These are phyloP conservation scores for Bathynomus jamesi DNA, from an alignment of 1,140 invertebrate species.

Conservation along the genomic window DNA sequence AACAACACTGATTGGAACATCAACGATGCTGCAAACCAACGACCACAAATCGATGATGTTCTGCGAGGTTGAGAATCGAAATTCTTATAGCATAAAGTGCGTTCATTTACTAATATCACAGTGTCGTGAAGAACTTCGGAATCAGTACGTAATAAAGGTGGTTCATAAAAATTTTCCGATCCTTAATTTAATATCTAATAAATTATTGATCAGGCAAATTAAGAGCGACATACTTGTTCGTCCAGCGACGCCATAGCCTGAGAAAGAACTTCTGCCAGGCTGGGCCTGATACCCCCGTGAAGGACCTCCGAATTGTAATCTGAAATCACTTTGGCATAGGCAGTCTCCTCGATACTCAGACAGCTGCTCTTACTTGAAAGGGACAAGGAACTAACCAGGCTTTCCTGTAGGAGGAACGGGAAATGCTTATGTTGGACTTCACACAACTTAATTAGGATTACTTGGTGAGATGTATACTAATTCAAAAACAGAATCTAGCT, in stretches of 20 bases:
- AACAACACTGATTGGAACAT: background rate
- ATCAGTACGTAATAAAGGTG: no score
- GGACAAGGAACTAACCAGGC: background rate
- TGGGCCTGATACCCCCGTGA: background rate
- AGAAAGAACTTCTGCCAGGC: background rate
- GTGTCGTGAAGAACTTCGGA: no score
- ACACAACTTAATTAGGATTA: no score
- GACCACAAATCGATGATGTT: background rate
- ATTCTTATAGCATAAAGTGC: no score
- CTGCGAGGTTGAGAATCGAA: background rate
- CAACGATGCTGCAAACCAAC: background rate
- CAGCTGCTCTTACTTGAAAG: background rate
- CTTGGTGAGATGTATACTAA: no score
- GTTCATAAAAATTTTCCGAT: no score
- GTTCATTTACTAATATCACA: no score
- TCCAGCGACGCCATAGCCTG: background rate
- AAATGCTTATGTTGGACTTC: no score
- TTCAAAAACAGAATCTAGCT: no score
- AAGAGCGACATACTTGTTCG: background rate
- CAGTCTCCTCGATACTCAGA: constrained; percentile 5
- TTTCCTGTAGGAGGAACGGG: background rate
- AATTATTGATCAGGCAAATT: no score
- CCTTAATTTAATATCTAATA: no score
- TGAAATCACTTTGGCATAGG: background rate
- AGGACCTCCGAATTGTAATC: constrained; percentile 5